Evolutionary conservation across 2,113 vertebrate genomes (phyloP), one percentile per base, ranked within the genome.

Genomic region (Agelaius tricolor): DNA sequence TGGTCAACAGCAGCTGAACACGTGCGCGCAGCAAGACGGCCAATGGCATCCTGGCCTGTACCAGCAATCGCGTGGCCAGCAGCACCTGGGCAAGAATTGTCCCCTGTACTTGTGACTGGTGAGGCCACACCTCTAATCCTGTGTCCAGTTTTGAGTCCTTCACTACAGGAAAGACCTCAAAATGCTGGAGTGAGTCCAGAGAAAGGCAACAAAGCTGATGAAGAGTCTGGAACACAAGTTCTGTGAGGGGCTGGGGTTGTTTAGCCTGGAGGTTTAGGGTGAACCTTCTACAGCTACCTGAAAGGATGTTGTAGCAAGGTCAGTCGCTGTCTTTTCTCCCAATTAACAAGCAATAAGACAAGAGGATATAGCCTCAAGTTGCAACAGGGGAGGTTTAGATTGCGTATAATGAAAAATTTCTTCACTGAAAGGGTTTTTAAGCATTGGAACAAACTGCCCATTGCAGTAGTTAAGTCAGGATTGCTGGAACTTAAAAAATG

Each of bases 61-160:
- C 8, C 16, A 55, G 2, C 22, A n/a, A 9, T 0, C 11, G 4
- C 2, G 7, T n/a, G 21, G 20, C 17, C 15, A 83, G 12, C 11
- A 73, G 62, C 5, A 27, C 1, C 9, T 30, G 5, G 21, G 17
- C 26, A 33, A 18, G 23, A 37, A 26, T 30, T 5, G 1, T 79
- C 0, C 2, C 5, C 7, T 49, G 33, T 63, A 27, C 9, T 27
- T 0, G 0, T 16, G 24, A 9, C 7, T 31, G 33, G 2, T 71
- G 43, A 58, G n/a, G 18, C 20, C 0, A 1, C 8, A 35, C 8
- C 8, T 75, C 0, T 0, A 54, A 9, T 30, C 7, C 6, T 52
- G 9, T 15, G 15, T 21, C 17, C 7, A 21, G 28, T 73, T 66
- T 28, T 73, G 37, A 7, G 15, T 21, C 18, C 9, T 22, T 66